phyloP scores from a whole-genome alignment of 1,140 invertebrate genomes.

The Halictus rubicundus region DNA sequence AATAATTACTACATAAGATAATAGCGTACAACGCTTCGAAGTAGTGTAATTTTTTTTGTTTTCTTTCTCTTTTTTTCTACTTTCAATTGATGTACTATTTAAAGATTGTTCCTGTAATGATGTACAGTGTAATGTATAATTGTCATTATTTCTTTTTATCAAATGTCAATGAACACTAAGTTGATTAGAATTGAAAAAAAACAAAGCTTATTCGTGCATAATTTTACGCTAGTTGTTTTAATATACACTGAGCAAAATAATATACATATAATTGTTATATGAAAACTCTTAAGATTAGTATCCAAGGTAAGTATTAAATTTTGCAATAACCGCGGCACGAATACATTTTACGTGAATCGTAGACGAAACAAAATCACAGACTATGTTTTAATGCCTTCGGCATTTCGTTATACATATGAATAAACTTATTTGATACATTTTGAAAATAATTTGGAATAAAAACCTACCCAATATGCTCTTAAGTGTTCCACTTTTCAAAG shows the following conservation, averaged over 20 bases:
- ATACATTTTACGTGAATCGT: slow-evolving; percentile 22
- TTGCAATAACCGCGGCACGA: slow-evolving; percentile 38
- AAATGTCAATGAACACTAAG: slow-evolving; percentile 54
- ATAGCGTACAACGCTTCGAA: slow-evolving; percentile 53
- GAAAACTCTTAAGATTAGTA: slow-evolving; percentile 48
- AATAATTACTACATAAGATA: slow-evolving; percentile 53
- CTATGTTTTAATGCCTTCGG: slow-evolving; percentile 32
- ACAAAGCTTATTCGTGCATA: slow-evolving; percentile 57
- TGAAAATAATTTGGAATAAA: slow-evolving; percentile 43
- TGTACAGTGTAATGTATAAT: slow-evolving; percentile 66
- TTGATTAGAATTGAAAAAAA: slow-evolving; percentile 52
- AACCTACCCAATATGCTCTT: slow-evolving; percentile 35
- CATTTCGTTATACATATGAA: slow-evolving; percentile 53
- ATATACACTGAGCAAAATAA: slow-evolving; percentile 53
- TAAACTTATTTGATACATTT: slow-evolving; percentile 62
- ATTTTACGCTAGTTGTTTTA: slow-evolving; percentile 60
- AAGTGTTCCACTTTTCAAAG: slow-evolving; percentile 9
- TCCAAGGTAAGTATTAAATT: slow-evolving; percentile 61
- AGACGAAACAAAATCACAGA: slow-evolving; percentile 26
- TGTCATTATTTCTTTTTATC: slow-evolving; percentile 54
- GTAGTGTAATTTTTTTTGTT: slow-evolving; percentile 44
- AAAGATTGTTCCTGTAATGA: slow-evolving; percentile 65
- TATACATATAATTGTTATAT: slow-evolving; percentile 56
- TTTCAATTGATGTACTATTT: slow-evolving; percentile 65
- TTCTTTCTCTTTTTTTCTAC: slow-evolving; percentile 49